Evolutionary conservation across 2,888 invertebrate species (phyloP).

Genomic region (Lepas anatifera): DNA sequence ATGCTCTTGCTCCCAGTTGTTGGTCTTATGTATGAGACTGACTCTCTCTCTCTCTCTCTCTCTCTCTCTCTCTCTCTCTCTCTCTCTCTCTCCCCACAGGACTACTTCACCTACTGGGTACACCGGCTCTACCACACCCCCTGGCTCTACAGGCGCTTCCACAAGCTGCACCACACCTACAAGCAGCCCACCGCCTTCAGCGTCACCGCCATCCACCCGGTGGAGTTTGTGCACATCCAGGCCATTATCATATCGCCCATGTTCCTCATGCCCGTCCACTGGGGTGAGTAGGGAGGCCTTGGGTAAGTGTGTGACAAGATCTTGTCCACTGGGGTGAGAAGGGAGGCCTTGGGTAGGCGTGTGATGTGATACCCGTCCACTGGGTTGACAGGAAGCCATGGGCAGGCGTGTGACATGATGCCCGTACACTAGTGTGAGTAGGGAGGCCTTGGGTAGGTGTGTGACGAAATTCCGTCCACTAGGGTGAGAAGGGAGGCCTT

Average conservation of each 20-base stretch:
- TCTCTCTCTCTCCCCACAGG: conserved; percentile 33
- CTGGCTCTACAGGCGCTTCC: conserved; percentile 54
- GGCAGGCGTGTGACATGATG: too few relatives aligned
- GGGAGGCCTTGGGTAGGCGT: too few relatives aligned
- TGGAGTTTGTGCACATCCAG: conserved; percentile 54
- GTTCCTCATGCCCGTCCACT: conserved; percentile 51
- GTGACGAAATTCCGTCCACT: too few relatives aligned
- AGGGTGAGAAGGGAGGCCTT: conserved; percentile 51
- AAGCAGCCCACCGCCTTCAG: conserved; percentile 64
- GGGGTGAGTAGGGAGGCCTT: conserved; percentile 51
- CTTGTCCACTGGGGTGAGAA: conserved; percentile 55
- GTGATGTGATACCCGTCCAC: too few relatives aligned
- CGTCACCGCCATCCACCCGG: conserved; percentile 58
- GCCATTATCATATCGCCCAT: conserved; percentile 46
- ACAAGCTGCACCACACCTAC: conserved; percentile 61
- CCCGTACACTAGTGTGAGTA: conserved; percentile 56
- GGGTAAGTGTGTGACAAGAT: too few relatives aligned
- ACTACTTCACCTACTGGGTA: conserved; percentile 52
- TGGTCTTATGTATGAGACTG: too few relatives aligned
- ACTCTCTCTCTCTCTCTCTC: too few relatives aligned
- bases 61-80: conserved; percentile 6
- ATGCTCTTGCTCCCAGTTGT: too few relatives aligned
- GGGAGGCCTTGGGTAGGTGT: too few relatives aligned
- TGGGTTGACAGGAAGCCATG: conserved; percentile 54
- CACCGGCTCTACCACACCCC: conserved; percentile 55